Conservation (phyloP, 2,888 invertebrate genomes). For the Lochmaea crataegi region DNA sequence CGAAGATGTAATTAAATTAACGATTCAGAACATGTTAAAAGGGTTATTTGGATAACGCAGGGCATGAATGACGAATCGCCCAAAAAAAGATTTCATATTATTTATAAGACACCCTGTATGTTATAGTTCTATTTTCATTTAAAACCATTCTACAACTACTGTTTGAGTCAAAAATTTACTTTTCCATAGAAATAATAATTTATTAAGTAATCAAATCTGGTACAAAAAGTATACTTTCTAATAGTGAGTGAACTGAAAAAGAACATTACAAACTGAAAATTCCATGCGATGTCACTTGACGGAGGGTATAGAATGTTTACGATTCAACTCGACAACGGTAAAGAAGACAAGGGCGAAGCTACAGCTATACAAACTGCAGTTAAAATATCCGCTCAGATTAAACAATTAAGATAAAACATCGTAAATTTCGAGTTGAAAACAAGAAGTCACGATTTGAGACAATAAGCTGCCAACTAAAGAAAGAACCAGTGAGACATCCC, state of each 20-base stretch:
- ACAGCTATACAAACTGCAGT: conserved; percentile 24
- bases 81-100: too few relatives aligned
- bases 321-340: conserved; percentile 22
- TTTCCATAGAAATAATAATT: too few relatives aligned
- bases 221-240: not conserved
- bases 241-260: conserved; percentile 17
- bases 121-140: too few relatives aligned
- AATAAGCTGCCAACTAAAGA: conserved; percentile 48
- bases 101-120: too few relatives aligned
- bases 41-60: too few relatives aligned
- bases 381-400: conserved; percentile 48
- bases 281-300: conserved; percentile 27
- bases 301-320: conserved; percentile 27
- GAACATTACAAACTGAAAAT: conserved; percentile 25
- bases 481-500: conserved; percentile 40
- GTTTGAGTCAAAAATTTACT: too few relatives aligned
- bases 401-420: conserved; percentile 52
- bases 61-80: too few relatives aligned
- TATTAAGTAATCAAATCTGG: not conserved
- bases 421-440: conserved; percentile 50
- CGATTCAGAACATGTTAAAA: too few relatives aligned
- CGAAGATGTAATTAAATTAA: too few relatives aligned
- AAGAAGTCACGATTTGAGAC: conserved; percentile 50
- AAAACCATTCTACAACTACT: too few relatives aligned
- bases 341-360: conserved; percentile 17